Evolutionary conservation across 2,113 vertebrate genomes (phyloP), one percentile per base, ranked within the genome.

Genomic region (Oreocharis arfaki): DNA sequence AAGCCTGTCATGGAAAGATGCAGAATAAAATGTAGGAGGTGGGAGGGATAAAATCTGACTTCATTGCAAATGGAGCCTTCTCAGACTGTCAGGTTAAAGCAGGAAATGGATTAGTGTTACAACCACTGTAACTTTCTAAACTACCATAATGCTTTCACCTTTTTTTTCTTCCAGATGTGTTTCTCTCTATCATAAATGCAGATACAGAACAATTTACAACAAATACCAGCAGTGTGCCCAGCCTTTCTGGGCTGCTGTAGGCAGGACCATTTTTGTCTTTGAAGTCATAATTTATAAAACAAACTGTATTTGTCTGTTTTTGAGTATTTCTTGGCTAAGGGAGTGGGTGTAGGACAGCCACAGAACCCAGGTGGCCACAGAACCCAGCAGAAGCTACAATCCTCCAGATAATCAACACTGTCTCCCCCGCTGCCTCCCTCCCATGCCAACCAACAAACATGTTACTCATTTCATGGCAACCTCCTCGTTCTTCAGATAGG

Each of bases 381-480:
- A 97, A 96, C 52, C 42, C 76, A 94, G 82, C 86, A 96, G 93
- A 96, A 93, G 76, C 73, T 76, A 24, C 61, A 84, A 23, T 96
- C 68, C 69, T 87, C n/a, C 42, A 63, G 79, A 93, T 94, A 93
- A 91, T 94, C 88, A 93, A 37, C 57, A 76, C 27, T 11, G 5
- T 64, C 17, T 57, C 46, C 33, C 37, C 35, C 4, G 0, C 50
- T 14, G 57, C 93, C 87, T 88, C 75, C 20, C 12, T 19, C 59
- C 41, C 20, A 4, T 86, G 55, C 84, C 86, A 93, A 37, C 68
- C 89, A 87, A 84, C 93, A 97, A 96, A 91, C 84, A 65, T 9
- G 57, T 89, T 96, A 93, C 95, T 95, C 85, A 47, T 95, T 74
- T 53, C 46, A 44, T 76, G 95, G 95, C 93, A 91, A 96, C 90